Base-by-base conservation (phyloP, 2,113 vertebrate species). In the Equus quagga region DNA sequence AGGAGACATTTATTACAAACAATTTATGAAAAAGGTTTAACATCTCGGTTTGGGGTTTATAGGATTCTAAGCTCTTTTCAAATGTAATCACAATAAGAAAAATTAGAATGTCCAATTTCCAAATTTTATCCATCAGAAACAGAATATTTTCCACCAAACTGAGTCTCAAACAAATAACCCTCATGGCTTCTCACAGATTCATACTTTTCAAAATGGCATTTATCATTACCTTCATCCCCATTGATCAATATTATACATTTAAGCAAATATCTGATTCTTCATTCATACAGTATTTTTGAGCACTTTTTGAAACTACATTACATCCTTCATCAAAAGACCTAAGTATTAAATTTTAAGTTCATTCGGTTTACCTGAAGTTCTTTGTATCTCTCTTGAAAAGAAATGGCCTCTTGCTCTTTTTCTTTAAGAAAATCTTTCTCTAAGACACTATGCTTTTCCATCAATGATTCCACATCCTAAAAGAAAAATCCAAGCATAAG, bases 351-450 rank as follows among this genome's bases (percentile, higher is more conserved):
- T 54, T 36, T 36, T 80, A 92, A 93, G 10, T 67, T 60, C 62
- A 72, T 14, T 21, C 1, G 73, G 58, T 93, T 98, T 99, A 99
- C 99, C 99, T 99, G 99, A 41, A 99, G 97, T 5, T 73, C 97
- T 88, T 94, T 98, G 94, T 99, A 99, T 92, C 87, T 94, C 72
- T 98, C 98, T 95, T 99, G 97, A 86, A 99, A 97, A 69, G 98
- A 98, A 96, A 98, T 78, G 33, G 86, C 85, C 67, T 98, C 98
- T 94, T 98, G 98, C 13, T 98, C 98, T 90, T 98, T 99, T 81
- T 98, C 98, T 79, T 98, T 98, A 96, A 99, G 93, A n/a, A 99
- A 99, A 92, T 97, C 96, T 76, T 98, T 98, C 97, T 99, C 98
- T 86, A 98, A 89, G 54, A 97, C n/a, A 84, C 90, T 98, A 23